These are phyloP conservation scores for Morpho helenor DNA, from an alignment of 2,888 invertebrate species.

Conservation along the genomic window DNA sequence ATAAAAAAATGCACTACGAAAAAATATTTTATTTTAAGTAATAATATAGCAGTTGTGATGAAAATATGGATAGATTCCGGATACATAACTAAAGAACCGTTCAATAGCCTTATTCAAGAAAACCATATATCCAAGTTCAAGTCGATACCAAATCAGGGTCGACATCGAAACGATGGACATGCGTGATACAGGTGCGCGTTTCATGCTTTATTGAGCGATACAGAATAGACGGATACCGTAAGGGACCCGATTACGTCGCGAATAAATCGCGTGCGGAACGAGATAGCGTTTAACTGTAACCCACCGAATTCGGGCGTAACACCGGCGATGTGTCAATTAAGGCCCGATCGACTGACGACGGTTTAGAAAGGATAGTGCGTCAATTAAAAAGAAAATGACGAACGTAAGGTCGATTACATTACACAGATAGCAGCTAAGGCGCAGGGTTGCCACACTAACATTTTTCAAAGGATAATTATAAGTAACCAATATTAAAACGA, in stretches of 20 bases:
- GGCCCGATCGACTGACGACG: constrained; percentile 28
- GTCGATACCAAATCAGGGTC: constrained; percentile 14
- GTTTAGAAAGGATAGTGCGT: constrained; percentile 5
- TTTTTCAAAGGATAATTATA: too few relatives aligned
- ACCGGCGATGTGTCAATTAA: constrained; percentile 35
- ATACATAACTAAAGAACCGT: not conserved
- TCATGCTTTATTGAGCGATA: constrained; percentile 21
- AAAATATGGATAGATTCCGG: not conserved
- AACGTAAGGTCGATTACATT: not conserved
- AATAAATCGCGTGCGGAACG: constrained; percentile 59
- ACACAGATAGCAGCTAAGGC: too few relatives aligned
- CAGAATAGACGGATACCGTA: constrained; percentile 49
- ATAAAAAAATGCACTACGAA: too few relatives aligned
- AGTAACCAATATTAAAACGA: too few relatives aligned
- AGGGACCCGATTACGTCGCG: constrained; percentile 66
- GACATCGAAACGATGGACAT: constrained; percentile 20
- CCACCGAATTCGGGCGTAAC: constrained; percentile 53
- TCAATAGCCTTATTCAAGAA: constrained; percentile 3
- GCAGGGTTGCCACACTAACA: too few relatives aligned
- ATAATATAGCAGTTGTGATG: not conserved
- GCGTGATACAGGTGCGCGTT: constrained; percentile 24
- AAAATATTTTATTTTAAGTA: not conserved
- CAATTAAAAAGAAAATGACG: constrained; percentile 14
- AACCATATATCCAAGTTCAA: not conserved
- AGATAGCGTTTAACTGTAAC: constrained; percentile 56